Evolutionary conservation across 2,113 vertebrate species (phyloP), one percentile per base, ranked within the genome.

Genomic region (Ptilorrhoa leucosticta): DNA sequence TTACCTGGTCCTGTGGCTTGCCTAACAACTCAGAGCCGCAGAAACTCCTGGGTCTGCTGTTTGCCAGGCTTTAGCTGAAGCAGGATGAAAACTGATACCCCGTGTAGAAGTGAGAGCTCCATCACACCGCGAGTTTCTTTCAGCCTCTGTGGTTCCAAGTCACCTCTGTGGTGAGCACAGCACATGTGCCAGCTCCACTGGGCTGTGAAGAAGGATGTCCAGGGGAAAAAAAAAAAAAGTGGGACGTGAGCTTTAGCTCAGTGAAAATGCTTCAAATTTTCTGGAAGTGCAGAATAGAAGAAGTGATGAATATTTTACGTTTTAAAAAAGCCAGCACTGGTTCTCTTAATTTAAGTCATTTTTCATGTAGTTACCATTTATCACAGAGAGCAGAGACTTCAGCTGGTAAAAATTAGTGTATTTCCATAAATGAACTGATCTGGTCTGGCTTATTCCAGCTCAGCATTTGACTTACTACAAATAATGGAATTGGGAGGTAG

Each of bases 371-470:
- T 87, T 94, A 75, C 53, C 6, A 12, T 83, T 93, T 90, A 93
- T 95, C 68, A 44, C 50, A 56, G 66, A 69, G 45, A 88, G 85
- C 82, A 86, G 40, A 78, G 75, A 12, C 8, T 93, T 95, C 93
- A 95, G 68, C 85, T 95, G 92, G 92, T 94, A 86, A 81, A 88
- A 96, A 92, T 92, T 83, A 90, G 90, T 66, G 42, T 60, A 60
- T 90, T 90, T 90, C 79, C 71, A 91, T 54, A 83, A 73, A 83
- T 3, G 9, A 94, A 90, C 47, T 30, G 78, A 73, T 90, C 71
- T 85, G 71, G 68, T 83, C 87, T 92, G 83, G 86, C 83, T 96
- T 90, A 78, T 33, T 92, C 78, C 39, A 92, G 71, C 78, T 91
- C 87, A 50, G 82, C 68, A 17, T 93, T 61, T 73, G 58, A 65